Evolutionary conservation across 2,797 vertebrate species (phyloP), one percentile per base, ranked within the genome.

Genomic region (Orientallactaga sibirica): DNA sequence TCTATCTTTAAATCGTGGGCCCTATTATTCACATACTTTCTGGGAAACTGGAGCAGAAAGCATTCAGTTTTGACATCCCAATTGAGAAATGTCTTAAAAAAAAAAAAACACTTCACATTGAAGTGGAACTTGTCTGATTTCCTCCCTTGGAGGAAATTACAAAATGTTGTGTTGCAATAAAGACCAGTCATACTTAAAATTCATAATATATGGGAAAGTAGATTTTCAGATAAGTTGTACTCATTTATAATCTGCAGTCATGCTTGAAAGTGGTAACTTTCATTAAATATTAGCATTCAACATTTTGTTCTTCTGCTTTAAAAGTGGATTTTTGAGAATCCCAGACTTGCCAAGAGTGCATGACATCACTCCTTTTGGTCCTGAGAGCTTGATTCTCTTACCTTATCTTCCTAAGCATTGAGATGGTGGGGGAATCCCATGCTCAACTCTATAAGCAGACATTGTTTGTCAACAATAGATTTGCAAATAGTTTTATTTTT

Each of bases 391-490:
- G 55, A 58, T 58, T 58, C 55, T 58, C 12, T 12, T 58, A 12
- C 16, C 55, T 58, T 58, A 58, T 1, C 4, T 48, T 48, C 27
- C 68, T 80, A 68, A 83, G 20, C 15, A 33, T 55, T 5, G 15
- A 27, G 16, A 83, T 70, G 4, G 27, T 5, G 61, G 90, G 87
- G 79, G 22, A n/a, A 75, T 7, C 6, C 27, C 41, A 90, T 76
- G 58, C 24, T 14, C 76, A 80, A 33, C 48, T 68, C 14, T 85
- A 27, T 43, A 48, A 64, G 66, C 11, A 86, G 37, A 90, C 2
- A 61, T 18, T n/a, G 29, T 88, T 81, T 66, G 74, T 83, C 41
- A 94, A 20, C 20, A 64, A 25, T 55, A 71, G 83, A 88, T 88
- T 76, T 83, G 12, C 4, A 90, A 83, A 12, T 91, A 81, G 77